Percentiles rank a stretch among this genome's conserved stretches.
Conservation (phyloP, 2,113 vertebrate genomes). For the Pampusana beccarii region DNA sequence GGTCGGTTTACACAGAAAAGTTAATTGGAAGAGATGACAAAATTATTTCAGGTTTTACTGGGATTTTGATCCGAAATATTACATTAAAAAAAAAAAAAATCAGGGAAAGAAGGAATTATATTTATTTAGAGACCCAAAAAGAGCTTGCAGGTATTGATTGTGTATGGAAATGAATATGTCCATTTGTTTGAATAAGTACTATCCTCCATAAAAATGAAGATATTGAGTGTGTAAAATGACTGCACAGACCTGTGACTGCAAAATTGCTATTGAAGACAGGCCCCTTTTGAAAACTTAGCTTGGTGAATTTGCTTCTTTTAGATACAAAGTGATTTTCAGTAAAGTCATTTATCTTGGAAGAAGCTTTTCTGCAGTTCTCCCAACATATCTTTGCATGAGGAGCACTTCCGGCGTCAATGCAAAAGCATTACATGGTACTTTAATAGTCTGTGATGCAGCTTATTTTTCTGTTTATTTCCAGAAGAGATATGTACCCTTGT, state of each 20-base stretch:
- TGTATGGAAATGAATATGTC: background rate
- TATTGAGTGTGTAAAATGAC: background rate
- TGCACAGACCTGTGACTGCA: background rate
- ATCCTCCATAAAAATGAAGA: background rate
- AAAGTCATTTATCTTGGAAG: background rate
- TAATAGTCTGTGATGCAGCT: background rate
- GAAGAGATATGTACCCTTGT: conserved; percentile 98
- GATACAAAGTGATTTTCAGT: background rate
- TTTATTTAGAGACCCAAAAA: background rate
- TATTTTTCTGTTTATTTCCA: conserved; percentile 65
- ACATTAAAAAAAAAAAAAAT: background rate
- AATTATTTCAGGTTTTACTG: background rate
- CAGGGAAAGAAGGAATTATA: background rate
- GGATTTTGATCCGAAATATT: background rate
- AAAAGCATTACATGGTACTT: background rate
- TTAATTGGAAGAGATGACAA: background rate
- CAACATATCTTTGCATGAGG: background rate
- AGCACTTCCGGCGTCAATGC: background rate
- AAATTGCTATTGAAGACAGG: background rate
- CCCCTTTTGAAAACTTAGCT: background rate
- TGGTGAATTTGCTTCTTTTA: background rate
- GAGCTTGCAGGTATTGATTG: background rate
- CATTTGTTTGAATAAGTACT: background rate
- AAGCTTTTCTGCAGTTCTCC: background rate
- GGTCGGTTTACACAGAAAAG: background rate